phyloP scores from a whole-genome alignment of 2,797 vertebrate genomes.

The Falco peregrinus region DNA sequence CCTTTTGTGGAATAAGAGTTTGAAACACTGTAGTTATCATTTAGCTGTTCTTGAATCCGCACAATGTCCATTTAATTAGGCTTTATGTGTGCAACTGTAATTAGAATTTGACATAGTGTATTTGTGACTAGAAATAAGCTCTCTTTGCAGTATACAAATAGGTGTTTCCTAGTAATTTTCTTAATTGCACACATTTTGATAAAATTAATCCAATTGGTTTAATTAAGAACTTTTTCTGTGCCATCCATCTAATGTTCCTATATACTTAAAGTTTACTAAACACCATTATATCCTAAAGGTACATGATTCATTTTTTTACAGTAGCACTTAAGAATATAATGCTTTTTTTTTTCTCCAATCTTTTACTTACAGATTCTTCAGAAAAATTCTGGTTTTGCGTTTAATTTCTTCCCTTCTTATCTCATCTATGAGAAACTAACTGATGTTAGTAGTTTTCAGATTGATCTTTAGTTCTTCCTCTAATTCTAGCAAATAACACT shows the following conservation, averaged over 20 bases:
- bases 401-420: neutral
- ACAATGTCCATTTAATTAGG: neutral
- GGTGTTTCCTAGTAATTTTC: neutral
- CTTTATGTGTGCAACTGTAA: neutral
- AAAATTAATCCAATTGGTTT: neutral
- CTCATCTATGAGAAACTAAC: neutral
- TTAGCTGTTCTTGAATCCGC: neutral
- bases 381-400: neutral
- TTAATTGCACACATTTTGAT: conserved; percentile 30
- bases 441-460: neutral
- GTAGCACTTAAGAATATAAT: neutral
- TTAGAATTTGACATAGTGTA: neutral
- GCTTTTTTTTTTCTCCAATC: fast-evolving
- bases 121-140: conserved; percentile 16
- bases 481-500: neutral
- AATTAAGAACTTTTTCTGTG: conserved; percentile 17
- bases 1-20: neutral
- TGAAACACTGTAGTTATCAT: neutral
- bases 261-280: neutral
- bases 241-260: neutral
- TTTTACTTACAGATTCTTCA: neutral
- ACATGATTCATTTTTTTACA: neutral
- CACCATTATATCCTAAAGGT: neutral
- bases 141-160: conserved; percentile 16
- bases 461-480: neutral